Percentiles rank a stretch among this genome's conserved stretches.
phyloP scores from a whole-genome alignment of 2,797 vertebrate species.

The Hapalemur alaotrensis region DNA sequence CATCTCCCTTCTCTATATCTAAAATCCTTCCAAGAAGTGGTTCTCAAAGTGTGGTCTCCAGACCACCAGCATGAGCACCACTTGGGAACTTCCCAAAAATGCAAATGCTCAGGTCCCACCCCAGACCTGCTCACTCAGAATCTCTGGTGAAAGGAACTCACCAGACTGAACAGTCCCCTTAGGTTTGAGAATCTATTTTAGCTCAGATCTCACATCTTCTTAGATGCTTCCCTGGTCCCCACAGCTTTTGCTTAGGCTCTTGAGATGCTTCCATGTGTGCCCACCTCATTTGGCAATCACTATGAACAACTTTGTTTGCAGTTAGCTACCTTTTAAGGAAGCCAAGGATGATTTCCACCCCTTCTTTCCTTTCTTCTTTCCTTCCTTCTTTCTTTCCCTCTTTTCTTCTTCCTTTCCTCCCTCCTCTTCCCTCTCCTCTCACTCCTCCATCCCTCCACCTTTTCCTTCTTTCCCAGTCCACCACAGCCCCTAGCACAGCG shows the following conservation, averaged over 20 bases:
- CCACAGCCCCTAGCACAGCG: not conserved
- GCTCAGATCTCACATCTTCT: not conserved
- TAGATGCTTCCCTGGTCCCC: not conserved
- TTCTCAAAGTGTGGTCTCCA: not conserved
- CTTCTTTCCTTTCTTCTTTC: not conserved
- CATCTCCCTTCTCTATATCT: not conserved
- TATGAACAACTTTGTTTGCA: not conserved
- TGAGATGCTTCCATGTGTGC: not conserved
- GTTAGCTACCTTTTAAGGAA: not conserved
- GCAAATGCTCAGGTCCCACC: not conserved
- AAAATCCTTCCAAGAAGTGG: not conserved
- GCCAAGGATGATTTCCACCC: not conserved
- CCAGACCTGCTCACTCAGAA: not conserved
- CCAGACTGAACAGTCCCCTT: not conserved
- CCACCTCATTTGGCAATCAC: not conserved
- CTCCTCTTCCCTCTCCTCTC: too few relatives aligned
- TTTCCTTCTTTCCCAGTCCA: not conserved
- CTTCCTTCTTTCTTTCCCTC: too few relatives aligned
- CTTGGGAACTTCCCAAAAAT: conserved; percentile 6
- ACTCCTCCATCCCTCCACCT: not conserved
- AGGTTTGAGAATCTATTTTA: not conserved
- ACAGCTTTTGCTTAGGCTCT: not conserved
- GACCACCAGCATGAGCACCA: not conserved
- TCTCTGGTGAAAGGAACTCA: not conserved
- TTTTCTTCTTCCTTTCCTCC: not conserved